Evolutionary conservation across 2,888 invertebrate genomes (phyloP), one percentile per base, ranked within the genome.

Genomic region (Dugesia japonica): DNA sequence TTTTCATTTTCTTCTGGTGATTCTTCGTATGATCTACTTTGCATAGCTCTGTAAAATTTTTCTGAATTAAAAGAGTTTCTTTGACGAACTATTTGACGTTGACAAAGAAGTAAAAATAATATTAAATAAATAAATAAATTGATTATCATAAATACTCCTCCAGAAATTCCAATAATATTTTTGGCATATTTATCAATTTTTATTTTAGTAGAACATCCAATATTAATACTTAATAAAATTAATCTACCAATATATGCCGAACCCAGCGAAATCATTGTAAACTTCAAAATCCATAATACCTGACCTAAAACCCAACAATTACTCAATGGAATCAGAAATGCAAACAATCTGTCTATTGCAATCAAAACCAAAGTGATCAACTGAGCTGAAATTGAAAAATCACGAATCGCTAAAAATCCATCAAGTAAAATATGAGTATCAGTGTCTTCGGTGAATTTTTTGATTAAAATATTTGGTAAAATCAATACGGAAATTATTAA

Each of bases 341-440:
- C 56, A 20, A 56, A 56, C 7, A 56, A 23, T 23, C 56, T 4
- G 17, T 56, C 56, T 9, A 56, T 23, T n/a, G 56, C 56, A 20
- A 56, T 56, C n/a, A 56, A n/a, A 20, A 56, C 56, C n/a, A 56
- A 23, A 9, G 23, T 56, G n/a, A 56, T 56, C 56, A 56, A 9
- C 17, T 56, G 56, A 4, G 56, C 56, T 20, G 56, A 56, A 23
- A 56, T 56, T 56, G 56, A n/a, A 1, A 56, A 56, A 56, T 56
- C 56, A 20, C 56, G n/a, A 23, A 56, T 56, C 1, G 56, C 56
- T 56, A 56, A n/a, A 23, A 56, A 56, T 23, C 9, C n/a, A 56
- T 56, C 56, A n/a, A 56, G 56, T 56, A 56, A 56, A 56, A 56
- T 56, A 23, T 56, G n/a, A 56, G 56, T 56, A 23, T 56, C 56